Evolutionary conservation across 2,888 invertebrate species (phyloP), one percentile per base, ranked within the genome.

Genomic region (Galeruca laticollis): DNA sequence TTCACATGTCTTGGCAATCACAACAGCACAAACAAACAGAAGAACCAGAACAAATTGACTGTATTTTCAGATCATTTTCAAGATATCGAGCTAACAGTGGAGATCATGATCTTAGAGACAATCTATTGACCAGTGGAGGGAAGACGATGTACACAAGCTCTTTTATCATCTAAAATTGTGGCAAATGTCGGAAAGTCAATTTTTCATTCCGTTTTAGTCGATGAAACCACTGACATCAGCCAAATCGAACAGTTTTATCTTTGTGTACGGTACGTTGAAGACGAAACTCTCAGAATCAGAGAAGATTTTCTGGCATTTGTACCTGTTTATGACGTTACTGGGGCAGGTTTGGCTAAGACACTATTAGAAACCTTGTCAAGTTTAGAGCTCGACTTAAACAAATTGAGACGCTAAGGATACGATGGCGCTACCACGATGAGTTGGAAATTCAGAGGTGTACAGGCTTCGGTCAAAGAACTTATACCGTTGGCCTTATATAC

Each of bases 381-480:
- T 56, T 40, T 64, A 9, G 56, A 56, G 18, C 31, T 64, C 37
- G 40, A 56, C 51, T n/a, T 56, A 33, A 15, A 40, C 8, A 49
- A 64, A 11, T 4, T 54, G 37, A 33, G 52, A 33, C 35, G 64
- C 15, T 54, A 64, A 54, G 64, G 61, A 13, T 43, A 61, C 21
- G 61, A 61, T 61, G 64, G 64, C 49, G 64, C 64, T 35, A 54
- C 64, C 26, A 56, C 54, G 13, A 64, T 54, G 56, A 8, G 56
- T 26, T 56, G 56, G 21, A 1, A 20, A 40, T 64, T 56, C 54
- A 54, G 56, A 40, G 64, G 64, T 8, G 40, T 64, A 33, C 37
- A 64, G n/a, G 26, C 56, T 21, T 35, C n/a, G 2, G 8, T 37
- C 37, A 37, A 37, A 37, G 37, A 37, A 37, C 5, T 43, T n/a